A percentile compares a stretch with the other conserved stretches of the same genome.
phyloP scores from a whole-genome alignment of 2,888 invertebrate genomes.

The Scrobipalpa atriplicella region DNA sequence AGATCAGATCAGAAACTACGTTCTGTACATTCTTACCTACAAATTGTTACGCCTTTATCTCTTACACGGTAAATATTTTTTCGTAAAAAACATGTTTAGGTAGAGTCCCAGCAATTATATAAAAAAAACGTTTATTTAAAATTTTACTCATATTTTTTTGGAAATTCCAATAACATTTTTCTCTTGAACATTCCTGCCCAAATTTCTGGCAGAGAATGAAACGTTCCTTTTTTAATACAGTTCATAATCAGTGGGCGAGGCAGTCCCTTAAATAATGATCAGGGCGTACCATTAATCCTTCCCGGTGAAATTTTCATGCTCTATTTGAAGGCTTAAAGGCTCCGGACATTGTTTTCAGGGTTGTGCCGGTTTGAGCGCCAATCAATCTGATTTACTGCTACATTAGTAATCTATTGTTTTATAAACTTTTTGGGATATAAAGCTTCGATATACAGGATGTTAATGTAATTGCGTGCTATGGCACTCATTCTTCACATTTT shows the following conservation, averaged over 20 bases:
- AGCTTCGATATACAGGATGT: not conserved
- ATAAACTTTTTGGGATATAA: not conserved
- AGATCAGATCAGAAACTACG: no score
- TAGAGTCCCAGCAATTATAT: no score
- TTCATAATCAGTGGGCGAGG: constrained; percentile 43
- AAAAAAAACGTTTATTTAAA: no score
- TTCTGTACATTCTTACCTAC: no score
- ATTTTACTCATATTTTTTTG: no score
- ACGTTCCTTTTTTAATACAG: constrained; percentile 42
- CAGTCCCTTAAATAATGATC: constrained; percentile 53
- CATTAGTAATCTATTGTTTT: not conserved
- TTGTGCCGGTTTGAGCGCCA: not conserved
- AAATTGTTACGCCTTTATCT: no score
- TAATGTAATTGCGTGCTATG: no score
- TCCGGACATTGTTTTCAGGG: constrained; percentile 35
- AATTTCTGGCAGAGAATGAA: not conserved
- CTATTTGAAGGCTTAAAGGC: constrained; percentile 54
- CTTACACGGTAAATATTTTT: no score
- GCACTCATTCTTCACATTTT: no score
- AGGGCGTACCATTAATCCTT: constrained; percentile 54
- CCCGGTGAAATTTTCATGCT: constrained; percentile 59
- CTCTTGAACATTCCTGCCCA: not conserved
- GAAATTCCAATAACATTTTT: not conserved
- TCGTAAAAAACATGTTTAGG: no score
- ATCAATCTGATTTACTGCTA: not conserved